Base-by-base conservation (phyloP, 2,113 vertebrate genomes). In the Siniperca chuatsi region DNA sequence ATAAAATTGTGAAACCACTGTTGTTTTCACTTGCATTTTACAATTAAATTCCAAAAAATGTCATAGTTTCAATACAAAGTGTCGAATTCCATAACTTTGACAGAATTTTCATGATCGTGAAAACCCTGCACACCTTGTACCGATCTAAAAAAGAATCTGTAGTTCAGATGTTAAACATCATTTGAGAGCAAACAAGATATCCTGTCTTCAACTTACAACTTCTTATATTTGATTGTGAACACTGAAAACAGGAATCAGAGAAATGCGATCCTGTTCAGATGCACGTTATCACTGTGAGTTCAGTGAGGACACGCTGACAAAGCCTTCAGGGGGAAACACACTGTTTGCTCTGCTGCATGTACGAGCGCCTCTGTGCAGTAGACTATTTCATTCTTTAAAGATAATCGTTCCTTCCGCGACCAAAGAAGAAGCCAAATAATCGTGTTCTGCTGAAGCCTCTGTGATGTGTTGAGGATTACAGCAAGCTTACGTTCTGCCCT, bases 401-500 rank as follows among this genome's bases (percentile, higher is more conserved):
- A n/a, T 33, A 12, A 21, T 21, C 2, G 4, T 54, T 35, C 48
- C 18, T 6, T 33, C 68, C 42, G 23, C 12, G 8, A 44, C 4
- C 20, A 55, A 35, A n/a, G 42, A 40, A 62, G 67, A 64, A 78
- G 33, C 6, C 13, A 13, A n/a, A 75, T 10, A 21, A 61, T 35
- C 4, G 1, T 2, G 20, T 4, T 48, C 15, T 29, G 16, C n/a
- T 35, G 20, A 25, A 48, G 37, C 20, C 23, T 62, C 37, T 8
- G 20, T 7, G 21, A 6, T 1, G 54, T 8, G n/a, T 25, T 4
- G 46, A 9, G 23, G n/a, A 23, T 7, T 11, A 18, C 7, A 3
- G 57, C 13, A 12, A 37, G 93, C 97, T 94, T 94, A 99, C 98
- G 94, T 95, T 79, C 95, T 95, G 88, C 97, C 97, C 78, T 94